Conservation (phyloP, 1,140 invertebrate genomes). For the Neomicropteryx cornuta region DNA sequence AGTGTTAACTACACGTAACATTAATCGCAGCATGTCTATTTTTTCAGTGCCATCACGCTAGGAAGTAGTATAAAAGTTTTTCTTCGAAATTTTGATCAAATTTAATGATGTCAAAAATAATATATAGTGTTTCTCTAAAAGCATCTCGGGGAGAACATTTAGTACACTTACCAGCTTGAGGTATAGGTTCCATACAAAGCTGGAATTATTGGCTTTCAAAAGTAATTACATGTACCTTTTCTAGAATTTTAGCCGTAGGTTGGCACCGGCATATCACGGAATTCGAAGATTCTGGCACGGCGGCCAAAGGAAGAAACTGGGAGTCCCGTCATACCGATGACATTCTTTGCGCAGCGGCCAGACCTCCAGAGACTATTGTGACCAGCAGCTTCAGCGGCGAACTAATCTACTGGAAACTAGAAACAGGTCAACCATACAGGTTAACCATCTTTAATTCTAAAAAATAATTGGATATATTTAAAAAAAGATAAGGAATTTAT, state of each 20-base stretch:
- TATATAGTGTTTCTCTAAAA: too few relatives aligned
- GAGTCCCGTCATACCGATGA: constrained; percentile 58
- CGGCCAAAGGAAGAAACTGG: constrained; percentile 47
- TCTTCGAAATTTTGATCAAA: too few relatives aligned
- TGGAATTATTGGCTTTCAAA: too few relatives aligned
- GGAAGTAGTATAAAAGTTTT: too few relatives aligned
- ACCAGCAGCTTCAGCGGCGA: constrained; percentile 64
- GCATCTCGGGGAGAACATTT: too few relatives aligned
- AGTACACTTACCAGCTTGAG: constrained; percentile 11
- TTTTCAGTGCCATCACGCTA: too few relatives aligned
- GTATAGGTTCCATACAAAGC: too few relatives aligned
- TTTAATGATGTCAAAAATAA: too few relatives aligned
- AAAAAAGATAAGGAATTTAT: too few relatives aligned
- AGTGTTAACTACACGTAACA: too few relatives aligned
- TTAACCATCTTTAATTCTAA: constrained; percentile 12
- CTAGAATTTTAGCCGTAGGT: constrained; percentile 54
- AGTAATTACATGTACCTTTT: neutral
- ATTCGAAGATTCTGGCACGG: constrained; percentile 49
- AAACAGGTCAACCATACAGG: constrained; percentile 56
- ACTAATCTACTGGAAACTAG: constrained; percentile 64
- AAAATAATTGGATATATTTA: constrained; percentile 22
- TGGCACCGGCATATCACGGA: constrained; percentile 59
- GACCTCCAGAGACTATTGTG: constrained; percentile 50
- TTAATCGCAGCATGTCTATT: too few relatives aligned
- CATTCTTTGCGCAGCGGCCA: constrained; percentile 50